A percentile compares a stretch with the other conserved stretches of the same genome.
These are phyloP conservation scores for Pyrocephalus nanus DNA, from an alignment of 2,797 vertebrate species.

Conservation along the genomic window DNA sequence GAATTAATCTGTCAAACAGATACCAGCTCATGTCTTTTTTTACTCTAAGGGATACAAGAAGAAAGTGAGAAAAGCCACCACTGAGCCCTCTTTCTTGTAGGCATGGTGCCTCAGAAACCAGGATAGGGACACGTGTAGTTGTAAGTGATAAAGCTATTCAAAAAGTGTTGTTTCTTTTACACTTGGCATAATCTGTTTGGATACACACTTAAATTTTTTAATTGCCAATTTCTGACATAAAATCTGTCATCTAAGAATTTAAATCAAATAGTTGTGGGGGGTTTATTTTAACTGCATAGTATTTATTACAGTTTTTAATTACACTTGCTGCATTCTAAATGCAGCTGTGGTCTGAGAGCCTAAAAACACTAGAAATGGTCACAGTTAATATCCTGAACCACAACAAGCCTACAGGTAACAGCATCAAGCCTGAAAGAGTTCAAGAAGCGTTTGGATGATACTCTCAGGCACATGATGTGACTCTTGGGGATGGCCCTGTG, in stretches of 20 bases:
- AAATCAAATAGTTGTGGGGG: background rate
- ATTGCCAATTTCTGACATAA: background rate
- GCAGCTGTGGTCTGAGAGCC: background rate
- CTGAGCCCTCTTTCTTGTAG: background rate
- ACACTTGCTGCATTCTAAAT: background rate
- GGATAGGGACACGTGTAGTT: accelerated
- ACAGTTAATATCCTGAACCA: background rate
- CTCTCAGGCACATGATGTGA: background rate
- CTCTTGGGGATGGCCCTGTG: background rate
- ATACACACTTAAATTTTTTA: background rate
- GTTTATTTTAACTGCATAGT: background rate
- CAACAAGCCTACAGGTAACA: background rate
- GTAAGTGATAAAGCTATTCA: background rate
- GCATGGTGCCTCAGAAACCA: background rate
- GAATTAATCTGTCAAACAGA: constrained; percentile 3
- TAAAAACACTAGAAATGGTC: background rate
- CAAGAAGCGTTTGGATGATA: background rate
- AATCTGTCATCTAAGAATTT: background rate
- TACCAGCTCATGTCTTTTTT: background rate
- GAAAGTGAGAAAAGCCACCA: background rate
- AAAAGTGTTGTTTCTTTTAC: background rate
- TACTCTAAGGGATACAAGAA: background rate
- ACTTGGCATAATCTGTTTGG: background rate
- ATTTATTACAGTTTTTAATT: background rate
- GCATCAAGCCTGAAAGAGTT: background rate